These are phyloP conservation scores for Oegoconia quadripuncta DNA, from an alignment of 2,888 invertebrate genomes.

Conservation along the genomic window DNA sequence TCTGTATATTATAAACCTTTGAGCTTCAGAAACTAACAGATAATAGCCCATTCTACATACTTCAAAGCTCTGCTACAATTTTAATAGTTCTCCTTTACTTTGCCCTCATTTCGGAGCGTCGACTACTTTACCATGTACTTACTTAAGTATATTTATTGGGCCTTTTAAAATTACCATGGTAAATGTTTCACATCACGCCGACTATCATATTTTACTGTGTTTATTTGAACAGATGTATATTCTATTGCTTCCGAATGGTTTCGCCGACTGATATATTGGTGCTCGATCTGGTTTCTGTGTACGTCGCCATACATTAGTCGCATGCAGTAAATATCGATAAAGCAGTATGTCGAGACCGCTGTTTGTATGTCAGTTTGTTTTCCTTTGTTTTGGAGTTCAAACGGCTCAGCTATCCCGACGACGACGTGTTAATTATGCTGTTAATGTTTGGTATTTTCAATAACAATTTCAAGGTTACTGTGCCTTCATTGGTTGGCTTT, in stretches of 20 bases:
- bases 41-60: too few species aligned
- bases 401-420: conserved; percentile 25
- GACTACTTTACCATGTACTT: conserved; percentile 1
- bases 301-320: conserved; percentile 61
- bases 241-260: conserved; percentile 27
- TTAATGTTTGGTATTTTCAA: conserved; percentile 31
- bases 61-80: background rate
- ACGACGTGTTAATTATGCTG: conserved; percentile 35
- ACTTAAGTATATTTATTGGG: conserved; percentile 5
- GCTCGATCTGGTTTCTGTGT: conserved; percentile 54
- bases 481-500: too few species aligned
- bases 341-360: conserved; percentile 41
- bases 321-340: conserved; percentile 55
- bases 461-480: conserved; percentile 50
- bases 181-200: conserved; percentile 9
- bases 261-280: conserved; percentile 47
- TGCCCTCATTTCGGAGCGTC: conserved; percentile 6
- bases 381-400: conserved; percentile 25
- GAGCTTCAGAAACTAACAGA: too few species aligned
- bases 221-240: conserved; percentile 48
- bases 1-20: too few species aligned
- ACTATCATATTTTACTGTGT: conserved; percentile 39
- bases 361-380: conserved; percentile 60
- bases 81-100: too few species aligned
- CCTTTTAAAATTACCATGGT: conserved; percentile 5